These are phyloP conservation scores for Drosophila athabasca DNA, from an alignment of 1,140 invertebrate species.

Conservation along the genomic window DNA sequence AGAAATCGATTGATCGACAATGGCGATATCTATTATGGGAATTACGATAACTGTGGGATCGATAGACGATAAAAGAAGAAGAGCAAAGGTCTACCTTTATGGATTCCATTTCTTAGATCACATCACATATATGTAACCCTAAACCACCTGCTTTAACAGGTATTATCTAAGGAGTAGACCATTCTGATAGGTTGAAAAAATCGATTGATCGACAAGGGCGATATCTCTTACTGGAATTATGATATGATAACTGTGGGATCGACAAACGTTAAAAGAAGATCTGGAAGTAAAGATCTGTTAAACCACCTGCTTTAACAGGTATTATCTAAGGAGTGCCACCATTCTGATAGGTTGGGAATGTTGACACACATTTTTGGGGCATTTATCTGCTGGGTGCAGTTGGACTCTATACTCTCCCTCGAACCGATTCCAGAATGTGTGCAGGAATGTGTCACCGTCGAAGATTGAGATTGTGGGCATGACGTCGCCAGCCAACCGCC, in stretches of 20 bases:
- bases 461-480: constrained; percentile 40
- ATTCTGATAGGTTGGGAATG: constrained; percentile 32
- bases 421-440: constrained; percentile 33
- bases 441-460: constrained; percentile 66
- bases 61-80: too few relatives aligned
- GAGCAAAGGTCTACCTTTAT: too few relatives aligned
- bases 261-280: too few relatives aligned
- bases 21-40: background rate
- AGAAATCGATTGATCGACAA: constrained; percentile 13
- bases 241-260: too few relatives aligned
- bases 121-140: constrained; percentile 2
- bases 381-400: constrained; percentile 41
- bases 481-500: constrained; percentile 52
- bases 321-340: constrained; percentile 4
- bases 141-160: background rate
- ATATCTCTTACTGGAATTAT: too few relatives aligned
- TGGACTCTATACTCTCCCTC: background rate
- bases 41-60: too few relatives aligned
- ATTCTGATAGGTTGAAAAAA: constrained; percentile 32
- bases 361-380: constrained; percentile 33
- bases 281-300: too few relatives aligned
- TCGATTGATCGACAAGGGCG: too few relatives aligned
- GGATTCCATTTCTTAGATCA: background rate
- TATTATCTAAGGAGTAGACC: background rate
- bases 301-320: background rate